Conservation (phyloP, 37 sponge, comb jelly and placozoan genomes). For the Beroe ovata region DNA sequence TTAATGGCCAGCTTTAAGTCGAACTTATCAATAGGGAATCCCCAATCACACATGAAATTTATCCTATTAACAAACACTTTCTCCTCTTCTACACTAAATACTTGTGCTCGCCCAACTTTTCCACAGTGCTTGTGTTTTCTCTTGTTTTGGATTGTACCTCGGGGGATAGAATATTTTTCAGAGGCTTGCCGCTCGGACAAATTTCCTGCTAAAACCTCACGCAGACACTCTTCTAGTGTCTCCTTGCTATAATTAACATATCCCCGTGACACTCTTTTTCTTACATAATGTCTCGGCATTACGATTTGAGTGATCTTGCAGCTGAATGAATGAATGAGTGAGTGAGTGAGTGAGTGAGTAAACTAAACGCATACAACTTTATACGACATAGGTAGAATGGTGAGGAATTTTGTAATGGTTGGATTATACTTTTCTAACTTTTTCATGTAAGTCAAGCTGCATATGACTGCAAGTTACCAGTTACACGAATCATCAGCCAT, state of each 20-base stretch:
- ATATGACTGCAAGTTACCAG: no score
- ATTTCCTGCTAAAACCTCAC: background rate
- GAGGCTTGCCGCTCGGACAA: background rate
- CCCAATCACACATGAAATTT: background rate
- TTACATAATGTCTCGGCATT: no score
- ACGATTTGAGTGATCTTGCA: no score
- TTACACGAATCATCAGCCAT: no score
- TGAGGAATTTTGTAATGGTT: no score
- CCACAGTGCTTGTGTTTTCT: background rate
- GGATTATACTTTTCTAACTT: background rate
- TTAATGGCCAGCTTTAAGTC: background rate
- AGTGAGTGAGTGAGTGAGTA: no score
- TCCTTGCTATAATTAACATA: background rate
- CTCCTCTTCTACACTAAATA: background rate
- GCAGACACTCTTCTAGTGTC: background rate
- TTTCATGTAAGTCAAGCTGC: no score
- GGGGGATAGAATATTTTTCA: background rate
- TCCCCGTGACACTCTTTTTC: no score
- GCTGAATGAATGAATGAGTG: no score
- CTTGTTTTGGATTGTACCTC: background rate
- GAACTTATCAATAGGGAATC: background rate
- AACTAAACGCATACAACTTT: no score
- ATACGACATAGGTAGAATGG: no score
- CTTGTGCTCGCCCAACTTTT: background rate
- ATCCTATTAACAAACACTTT: background rate